phyloP scores from a whole-genome alignment of 1,140 invertebrate genomes.

The Caerostris extrusa region DNA sequence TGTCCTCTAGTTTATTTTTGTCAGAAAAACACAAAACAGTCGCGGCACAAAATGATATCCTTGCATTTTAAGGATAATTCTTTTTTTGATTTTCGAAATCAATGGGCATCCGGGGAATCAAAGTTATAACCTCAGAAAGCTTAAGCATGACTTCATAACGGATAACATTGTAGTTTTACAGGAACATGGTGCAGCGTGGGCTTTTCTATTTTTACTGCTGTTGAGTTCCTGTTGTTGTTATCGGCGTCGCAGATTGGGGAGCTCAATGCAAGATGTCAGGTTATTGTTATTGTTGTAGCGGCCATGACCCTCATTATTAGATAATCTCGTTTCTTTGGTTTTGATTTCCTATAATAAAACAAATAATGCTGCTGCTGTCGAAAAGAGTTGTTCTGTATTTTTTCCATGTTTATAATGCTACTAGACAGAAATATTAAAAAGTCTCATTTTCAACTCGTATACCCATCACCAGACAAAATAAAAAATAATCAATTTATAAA shows the following conservation, averaged over 20 bases:
- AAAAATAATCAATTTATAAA: no score
- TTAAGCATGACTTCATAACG: neutral
- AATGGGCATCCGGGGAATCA: neutral
- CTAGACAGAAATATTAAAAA: no score
- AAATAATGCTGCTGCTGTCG: neutral
- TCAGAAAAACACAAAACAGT: no score
- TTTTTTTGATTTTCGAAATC: conserved; percentile 20
- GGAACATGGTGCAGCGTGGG: conserved; percentile 11
- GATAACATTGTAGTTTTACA: conserved; percentile 34
- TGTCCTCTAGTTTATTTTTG: no score
- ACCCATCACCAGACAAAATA: no score
- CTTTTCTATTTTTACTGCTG: neutral
- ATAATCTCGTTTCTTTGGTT: neutral
- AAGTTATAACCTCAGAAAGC: neutral
- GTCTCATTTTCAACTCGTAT: no score
- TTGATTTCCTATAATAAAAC: conserved; percentile 8
- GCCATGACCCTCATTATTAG: conserved; percentile 36
- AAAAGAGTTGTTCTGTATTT: neutral
- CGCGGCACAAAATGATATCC: neutral
- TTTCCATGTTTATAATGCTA: no score
- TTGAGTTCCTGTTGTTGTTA: conserved; percentile 29
- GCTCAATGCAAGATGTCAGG: conserved; percentile 7
- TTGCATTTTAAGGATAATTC: neutral
- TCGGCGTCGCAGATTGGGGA: neutral
- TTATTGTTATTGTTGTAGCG: conserved; percentile 33